Conservation (phyloP, 2,797 vertebrate genomes). For the Aulostomus chinensis region DNA sequence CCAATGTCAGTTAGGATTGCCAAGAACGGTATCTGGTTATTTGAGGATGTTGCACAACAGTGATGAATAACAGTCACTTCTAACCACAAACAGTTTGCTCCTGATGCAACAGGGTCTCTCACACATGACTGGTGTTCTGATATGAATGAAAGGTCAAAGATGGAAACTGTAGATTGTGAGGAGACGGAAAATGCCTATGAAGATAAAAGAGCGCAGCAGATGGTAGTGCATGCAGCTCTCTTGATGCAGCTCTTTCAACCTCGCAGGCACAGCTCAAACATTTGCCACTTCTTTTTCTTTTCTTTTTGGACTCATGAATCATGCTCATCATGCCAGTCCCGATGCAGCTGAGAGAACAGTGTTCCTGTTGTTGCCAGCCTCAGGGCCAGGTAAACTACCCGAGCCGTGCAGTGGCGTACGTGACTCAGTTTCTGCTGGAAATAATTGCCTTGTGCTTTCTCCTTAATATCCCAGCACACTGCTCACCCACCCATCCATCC, state of each 20-base stretch:
- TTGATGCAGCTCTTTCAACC: conserved; percentile 34
- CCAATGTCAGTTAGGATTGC: conserved; percentile 62
- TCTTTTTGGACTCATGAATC: conserved; percentile 43
- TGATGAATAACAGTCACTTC: conserved; percentile 66
- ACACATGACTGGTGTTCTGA: conserved; percentile 38
- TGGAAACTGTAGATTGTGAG: conserved; percentile 13
- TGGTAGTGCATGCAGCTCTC: conserved; percentile 26
- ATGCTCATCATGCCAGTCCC: conserved; percentile 37
- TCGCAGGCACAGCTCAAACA: conserved; percentile 28
- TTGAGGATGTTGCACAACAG: conserved; percentile 76
- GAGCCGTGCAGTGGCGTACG: conserved; percentile 16
- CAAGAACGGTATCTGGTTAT: conserved; percentile 60
- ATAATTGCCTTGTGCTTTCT: conserved; percentile 44
- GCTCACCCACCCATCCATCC: conserved; percentile 18
- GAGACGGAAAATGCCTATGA: conserved; percentile 6
- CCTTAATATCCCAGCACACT: conserved; percentile 26
- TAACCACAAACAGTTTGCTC: conserved; percentile 74
- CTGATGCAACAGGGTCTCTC: conserved; percentile 68
- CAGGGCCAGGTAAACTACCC: conserved; percentile 47
- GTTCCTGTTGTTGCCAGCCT: conserved; percentile 31
- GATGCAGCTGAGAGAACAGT: conserved; percentile 37
- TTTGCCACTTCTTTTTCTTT: no score
- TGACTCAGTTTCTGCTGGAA: conserved; percentile 46
- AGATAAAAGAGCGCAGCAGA: conserved; percentile 36
- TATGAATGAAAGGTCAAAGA: conserved; percentile 25